These are phyloP conservation scores for Oreochromis aureus DNA, from an alignment of 2,113 vertebrate species.

Conservation along the genomic window DNA sequence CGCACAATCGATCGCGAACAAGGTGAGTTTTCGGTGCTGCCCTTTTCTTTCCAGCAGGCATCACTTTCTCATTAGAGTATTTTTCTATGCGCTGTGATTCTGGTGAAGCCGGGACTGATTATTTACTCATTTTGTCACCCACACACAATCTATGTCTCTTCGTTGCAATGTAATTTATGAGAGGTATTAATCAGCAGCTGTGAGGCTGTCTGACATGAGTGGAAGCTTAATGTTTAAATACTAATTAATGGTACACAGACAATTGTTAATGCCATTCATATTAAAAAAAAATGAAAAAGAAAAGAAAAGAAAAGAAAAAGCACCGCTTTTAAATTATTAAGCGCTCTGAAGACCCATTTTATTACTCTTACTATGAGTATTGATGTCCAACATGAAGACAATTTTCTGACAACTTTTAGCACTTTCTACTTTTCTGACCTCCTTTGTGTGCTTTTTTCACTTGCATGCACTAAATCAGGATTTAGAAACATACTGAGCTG, in stretches of 20 bases:
- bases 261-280: background rate
- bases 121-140: constrained; percentile 23
- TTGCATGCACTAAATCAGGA: background rate
- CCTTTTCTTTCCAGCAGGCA: constrained; percentile 22
- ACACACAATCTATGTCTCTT: background rate
- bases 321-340: background rate
- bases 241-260: background rate
- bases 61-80: constrained; percentile 44
- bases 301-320: background rate
- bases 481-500: background rate
- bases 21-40: constrained; percentile 32
- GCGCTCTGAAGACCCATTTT: background rate
- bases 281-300: background rate
- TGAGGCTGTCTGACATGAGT: background rate
- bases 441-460: background rate
- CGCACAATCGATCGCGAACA: constrained; percentile 35
- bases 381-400: background rate
- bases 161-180: background rate
- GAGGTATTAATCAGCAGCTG: constrained; percentile 1
- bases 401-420: background rate
- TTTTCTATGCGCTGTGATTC: constrained; percentile 2
- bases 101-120: constrained; percentile 9
- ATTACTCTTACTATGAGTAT: background rate
- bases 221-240: background rate
- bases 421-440: background rate